Conservation (phyloP, 1,140 invertebrate genomes). For the Monomorium pharaonis region DNA sequence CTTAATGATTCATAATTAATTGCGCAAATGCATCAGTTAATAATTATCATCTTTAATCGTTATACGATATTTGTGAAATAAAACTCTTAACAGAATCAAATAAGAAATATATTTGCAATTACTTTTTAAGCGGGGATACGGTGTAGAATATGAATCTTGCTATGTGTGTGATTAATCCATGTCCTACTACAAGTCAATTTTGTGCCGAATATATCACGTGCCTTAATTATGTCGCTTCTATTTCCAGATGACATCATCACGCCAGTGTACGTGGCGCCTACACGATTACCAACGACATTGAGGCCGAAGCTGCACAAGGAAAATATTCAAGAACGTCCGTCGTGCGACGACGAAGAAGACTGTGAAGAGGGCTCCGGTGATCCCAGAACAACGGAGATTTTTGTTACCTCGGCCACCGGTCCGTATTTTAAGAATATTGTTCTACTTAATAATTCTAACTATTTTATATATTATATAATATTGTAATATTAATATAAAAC, state of each 20-base stretch:
- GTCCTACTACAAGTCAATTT: neutral
- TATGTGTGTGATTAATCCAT: neutral
- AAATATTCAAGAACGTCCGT: constrained; percentile 78
- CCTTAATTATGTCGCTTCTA: constrained; percentile 9
- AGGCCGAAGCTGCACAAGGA: constrained; percentile 82
- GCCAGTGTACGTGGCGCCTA: constrained; percentile 95
- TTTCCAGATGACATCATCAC: constrained; percentile 93
- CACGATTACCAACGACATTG: constrained; percentile 88
- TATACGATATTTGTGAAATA: neutral
- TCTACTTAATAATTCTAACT: no score
- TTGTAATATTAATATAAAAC: neutral
- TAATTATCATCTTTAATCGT: constrained; percentile 2
- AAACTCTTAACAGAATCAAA: neutral
- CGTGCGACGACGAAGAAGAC: constrained; percentile 93
- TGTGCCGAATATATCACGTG: neutral
- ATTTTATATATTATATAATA: neutral
- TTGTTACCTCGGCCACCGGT: constrained; percentile 86
- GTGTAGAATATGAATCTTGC: neutral
- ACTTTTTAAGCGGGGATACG: neutral
- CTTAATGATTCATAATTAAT: neutral
- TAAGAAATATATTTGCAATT: neutral
- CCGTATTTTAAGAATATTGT: constrained; percentile 61
- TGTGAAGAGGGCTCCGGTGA: constrained; percentile 90
- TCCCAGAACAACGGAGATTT: constrained; percentile 87
- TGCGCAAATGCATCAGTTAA: neutral